Evolutionary conservation across 1,140 invertebrate species (phyloP), one percentile per base, ranked within the genome.

Genomic region (Temnothorax curvispinosus): DNA sequence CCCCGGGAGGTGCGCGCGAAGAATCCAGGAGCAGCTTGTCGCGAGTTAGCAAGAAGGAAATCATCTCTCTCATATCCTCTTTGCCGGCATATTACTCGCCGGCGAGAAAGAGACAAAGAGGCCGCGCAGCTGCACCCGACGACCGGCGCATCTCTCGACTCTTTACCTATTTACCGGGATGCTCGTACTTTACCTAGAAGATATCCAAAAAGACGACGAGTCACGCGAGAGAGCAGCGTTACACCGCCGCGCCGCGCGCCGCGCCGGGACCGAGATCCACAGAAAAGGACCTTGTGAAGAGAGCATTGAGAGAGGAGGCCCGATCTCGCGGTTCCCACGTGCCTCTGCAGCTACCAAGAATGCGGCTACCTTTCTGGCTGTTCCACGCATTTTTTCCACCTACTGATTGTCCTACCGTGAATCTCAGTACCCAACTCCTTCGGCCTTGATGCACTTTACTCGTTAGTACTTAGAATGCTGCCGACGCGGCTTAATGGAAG

Each of bases 241-340:
- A 27, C 74, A 76, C n/a, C 52, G 72, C 27, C 27, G 27, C 27
- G 27, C 27, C 27, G 27, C 27, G 27, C 27, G 27, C 27, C 27
- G 27, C 27, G 27, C 5, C n/a, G 67, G 21, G 65, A 69, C n/a
- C 69, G 78, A 67, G 32, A 71, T 32, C 9, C 62, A 41, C 35
- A 21, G 64, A 41, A 21, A 38, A 41, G 64, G 38, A 32, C 35
- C 38, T 41, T 21, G 62, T 65, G 64, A 41, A 65, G 18, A 41
- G 64, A 21, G 32, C 62, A 18, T 18, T 38, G 64, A 38, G 41
- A 69, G 65, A 69, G 11, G 81, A 88, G 85, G 81, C 76, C 85
- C 82, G 78, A 89, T 92, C 89, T 90, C 88, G 90, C 91, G 91
- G 93, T 94, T 95, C 94, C 94, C 94, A 94, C 94, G 94, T 95